Percentiles rank a stretch among this genome's conserved stretches.
These are phyloP conservation scores for Oryzias melastigma DNA, from an alignment of 2,113 vertebrate species.

Conservation along the genomic window DNA sequence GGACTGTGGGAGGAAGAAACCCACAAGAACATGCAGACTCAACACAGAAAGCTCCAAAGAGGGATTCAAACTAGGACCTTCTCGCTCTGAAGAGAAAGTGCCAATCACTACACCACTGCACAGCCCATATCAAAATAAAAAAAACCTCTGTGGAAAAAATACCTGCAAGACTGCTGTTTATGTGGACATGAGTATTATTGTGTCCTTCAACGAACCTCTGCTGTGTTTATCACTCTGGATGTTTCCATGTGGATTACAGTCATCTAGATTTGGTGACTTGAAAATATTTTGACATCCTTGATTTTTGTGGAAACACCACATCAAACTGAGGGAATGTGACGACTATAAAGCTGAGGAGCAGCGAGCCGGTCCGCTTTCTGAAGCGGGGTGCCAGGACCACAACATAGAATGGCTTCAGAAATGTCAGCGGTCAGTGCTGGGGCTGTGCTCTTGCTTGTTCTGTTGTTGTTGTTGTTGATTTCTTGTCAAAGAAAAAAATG, in stretches of 20 bases:
- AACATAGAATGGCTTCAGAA: slow-evolving; percentile 36
- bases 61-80: not conserved
- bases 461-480: slow-evolving; percentile 54
- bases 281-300: slow-evolving; percentile 71
- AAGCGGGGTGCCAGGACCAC: slow-evolving; percentile 6
- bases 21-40: too few species aligned
- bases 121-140: too few species aligned
- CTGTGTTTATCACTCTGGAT: slow-evolving; percentile 19
- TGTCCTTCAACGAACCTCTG: slow-evolving; percentile 42
- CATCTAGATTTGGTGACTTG: slow-evolving; percentile 22
- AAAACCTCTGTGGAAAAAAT: too few species aligned
- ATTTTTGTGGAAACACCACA: slow-evolving; percentile 20
- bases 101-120: too few species aligned
- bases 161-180: too few species aligned
- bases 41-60: not conserved
- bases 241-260: not conserved
- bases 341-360: slow-evolving; percentile 57
- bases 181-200: slow-evolving; percentile 28
- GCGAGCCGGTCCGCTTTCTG: slow-evolving; percentile 11
- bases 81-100: too few species aligned
- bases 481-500: slow-evolving; percentile 18
- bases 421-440: slow-evolving; percentile 48
- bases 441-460: slow-evolving; percentile 46
- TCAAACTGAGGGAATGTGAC: not conserved
- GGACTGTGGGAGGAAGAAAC: too few species aligned